Evolutionary conservation across 1,140 invertebrate species (phyloP).

Genomic region (Pomacea maculata): DNA sequence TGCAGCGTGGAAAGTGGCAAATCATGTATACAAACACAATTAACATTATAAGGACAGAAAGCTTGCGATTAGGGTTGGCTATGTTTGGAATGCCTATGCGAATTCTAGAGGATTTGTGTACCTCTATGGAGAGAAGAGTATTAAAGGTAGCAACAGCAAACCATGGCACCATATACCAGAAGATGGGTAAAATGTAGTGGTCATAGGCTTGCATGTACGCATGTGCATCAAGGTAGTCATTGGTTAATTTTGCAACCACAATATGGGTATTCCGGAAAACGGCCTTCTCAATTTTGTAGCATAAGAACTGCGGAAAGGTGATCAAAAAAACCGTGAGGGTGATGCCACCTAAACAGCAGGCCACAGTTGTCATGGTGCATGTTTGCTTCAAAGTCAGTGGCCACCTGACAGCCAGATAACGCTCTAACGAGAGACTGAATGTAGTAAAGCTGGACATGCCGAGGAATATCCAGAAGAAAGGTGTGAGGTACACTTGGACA

Average conservation of each 20-base stretch:
- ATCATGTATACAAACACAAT: conserved; percentile 37
- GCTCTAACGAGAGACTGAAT: conserved; percentile 37
- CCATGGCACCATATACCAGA: conserved; percentile 45
- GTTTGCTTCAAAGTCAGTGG: conserved; percentile 32
- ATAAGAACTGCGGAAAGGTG: conserved; percentile 35
- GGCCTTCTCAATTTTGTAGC: conserved; percentile 10
- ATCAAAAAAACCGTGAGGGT: conserved; percentile 19
- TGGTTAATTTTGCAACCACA: background rate
- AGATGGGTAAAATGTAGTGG: conserved; percentile 36
- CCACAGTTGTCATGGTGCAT: conserved; percentile 26
- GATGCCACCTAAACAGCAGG: conserved; percentile 17
- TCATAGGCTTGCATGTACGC: conserved; percentile 36
- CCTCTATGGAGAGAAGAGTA: conserved; percentile 31
- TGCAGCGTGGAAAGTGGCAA: conserved; percentile 37
- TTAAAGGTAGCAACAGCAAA: conserved; percentile 33
- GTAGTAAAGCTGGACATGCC: conserved; percentile 42
- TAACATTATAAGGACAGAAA: conserved; percentile 38
- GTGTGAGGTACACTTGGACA: conserved; percentile 40
- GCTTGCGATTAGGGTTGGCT: conserved; percentile 38
- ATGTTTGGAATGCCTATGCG: conserved; percentile 33
- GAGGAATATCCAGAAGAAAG: conserved; percentile 42
- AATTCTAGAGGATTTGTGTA: conserved; percentile 38
- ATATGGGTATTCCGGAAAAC: background rate
- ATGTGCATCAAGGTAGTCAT: conserved; percentile 12
- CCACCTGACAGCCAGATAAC: conserved; percentile 37